Base-by-base conservation (phyloP, 2,113 vertebrate genomes). In the Gila orcuttii region DNA sequence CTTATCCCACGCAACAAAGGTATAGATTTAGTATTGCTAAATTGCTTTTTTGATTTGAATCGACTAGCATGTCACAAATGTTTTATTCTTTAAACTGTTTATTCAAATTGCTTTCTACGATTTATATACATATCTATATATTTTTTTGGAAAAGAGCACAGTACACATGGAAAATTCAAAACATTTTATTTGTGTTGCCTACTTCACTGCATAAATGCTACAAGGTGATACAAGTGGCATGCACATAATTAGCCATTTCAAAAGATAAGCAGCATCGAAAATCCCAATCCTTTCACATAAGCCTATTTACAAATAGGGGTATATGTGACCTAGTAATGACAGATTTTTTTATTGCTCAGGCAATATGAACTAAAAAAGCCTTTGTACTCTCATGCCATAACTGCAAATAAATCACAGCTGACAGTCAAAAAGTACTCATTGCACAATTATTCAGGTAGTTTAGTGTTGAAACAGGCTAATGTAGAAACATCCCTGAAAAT, bases 371-470 rank as follows among this genome's bases (percentile, higher is more conserved):
- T 42, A 23, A 47, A 21, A 82, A 69, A 82, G 64, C 19, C 12
- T 42, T 69, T 90, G 90, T 93, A 92, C 93, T 93, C 92, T 95
- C 93, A 91, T 94, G 93, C 90, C 88, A 90, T 88, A 69, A 66
- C 92, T 92, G 88, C 85, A 36, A 81, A 47, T 84, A 62, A 33
- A 79, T 11, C 71, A 87, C 90, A 93, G 92, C 12, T 52, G 92
- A 86, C 90, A 93, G 62, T 94, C 95, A 95, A 92, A 91, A 94
- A 94, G 93, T 93, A 94, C 91, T 92, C 78, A 81, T 84, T 91
- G 89, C 79, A 92, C 71, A 90, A 42, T 57, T 57, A 57, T 8
- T 68, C 15, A 71, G 45, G 64, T 79, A 84, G 52, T 84, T 60
- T 86, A 33, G 84, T 81, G 83, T 88, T 84, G 23, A 81, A 25